A percentile compares a stretch with the other conserved stretches of the same genome.
Evolutionary conservation across 2,797 vertebrate species (phyloP).

Genomic region (Dromococcyx pavoninus): DNA sequence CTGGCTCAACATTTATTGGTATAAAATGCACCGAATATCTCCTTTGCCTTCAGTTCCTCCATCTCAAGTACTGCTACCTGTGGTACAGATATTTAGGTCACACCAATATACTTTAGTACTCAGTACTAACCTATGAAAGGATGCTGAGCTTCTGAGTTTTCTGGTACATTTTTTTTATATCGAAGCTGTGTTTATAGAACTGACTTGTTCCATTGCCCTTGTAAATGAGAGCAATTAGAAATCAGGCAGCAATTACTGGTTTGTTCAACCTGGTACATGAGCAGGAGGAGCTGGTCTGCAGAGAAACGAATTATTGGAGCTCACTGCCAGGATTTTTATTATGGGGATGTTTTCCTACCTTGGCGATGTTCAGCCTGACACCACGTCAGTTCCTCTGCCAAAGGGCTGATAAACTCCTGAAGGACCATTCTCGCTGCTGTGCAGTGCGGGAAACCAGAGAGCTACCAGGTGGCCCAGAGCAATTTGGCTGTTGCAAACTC

Average conservation of each 20-base stretch:
- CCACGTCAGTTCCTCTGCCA: not conserved
- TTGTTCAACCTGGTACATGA: not conserved
- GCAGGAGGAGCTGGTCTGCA: not conserved
- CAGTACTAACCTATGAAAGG: not conserved
- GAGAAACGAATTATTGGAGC: not conserved
- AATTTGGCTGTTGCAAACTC: not conserved
- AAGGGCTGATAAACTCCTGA: not conserved
- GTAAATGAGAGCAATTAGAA: not conserved
- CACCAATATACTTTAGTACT: not conserved
- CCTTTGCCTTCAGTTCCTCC: not conserved
- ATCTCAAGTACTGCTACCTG: not conserved
- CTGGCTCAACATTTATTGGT: not conserved
- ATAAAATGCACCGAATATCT: not conserved
- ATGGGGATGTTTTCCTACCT: not conserved
- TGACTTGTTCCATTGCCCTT: not conserved
- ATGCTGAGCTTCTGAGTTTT: not conserved
- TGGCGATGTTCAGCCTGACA: not conserved
- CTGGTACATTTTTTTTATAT: not conserved
- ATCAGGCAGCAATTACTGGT: not conserved
- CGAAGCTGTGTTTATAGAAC: not conserved
- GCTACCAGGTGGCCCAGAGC: not conserved
- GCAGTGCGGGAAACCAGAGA: not conserved
- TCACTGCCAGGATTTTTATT: not conserved
- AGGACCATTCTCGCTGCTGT: not conserved
- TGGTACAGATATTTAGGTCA: not conserved